A percentile compares a stretch with the other conserved stretches of the same genome.
phyloP scores from a whole-genome alignment of 2,888 invertebrate genomes.

The Synergus itoensis region DNA sequence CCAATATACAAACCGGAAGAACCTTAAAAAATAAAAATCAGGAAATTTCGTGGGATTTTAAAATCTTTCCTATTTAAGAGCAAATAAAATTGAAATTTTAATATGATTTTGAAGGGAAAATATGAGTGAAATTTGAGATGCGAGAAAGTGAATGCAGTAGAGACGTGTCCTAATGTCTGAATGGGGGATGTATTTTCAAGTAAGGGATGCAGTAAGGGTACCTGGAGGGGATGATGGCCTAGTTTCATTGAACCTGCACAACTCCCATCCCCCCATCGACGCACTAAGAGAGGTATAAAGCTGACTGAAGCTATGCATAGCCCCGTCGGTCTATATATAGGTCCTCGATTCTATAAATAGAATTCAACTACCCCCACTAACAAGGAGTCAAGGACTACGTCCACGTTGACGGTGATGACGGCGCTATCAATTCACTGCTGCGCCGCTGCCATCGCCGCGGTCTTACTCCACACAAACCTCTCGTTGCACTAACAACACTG shows the following conservation, averaged over 20 bases:
- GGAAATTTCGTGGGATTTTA: too few relatives aligned
- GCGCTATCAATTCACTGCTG: slow-evolving; percentile 47
- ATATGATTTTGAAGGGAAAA: neutral
- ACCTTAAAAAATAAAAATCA: too few relatives aligned
- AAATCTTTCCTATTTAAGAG: neutral
- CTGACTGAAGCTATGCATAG: slow-evolving; percentile 71
- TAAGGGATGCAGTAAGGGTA: slow-evolving; percentile 56
- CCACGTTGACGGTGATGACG: slow-evolving; percentile 45
- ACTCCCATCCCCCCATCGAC: slow-evolving; percentile 44
- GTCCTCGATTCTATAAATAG: slow-evolving; percentile 76
- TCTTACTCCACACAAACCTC: too few relatives aligned
- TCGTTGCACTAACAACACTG: too few relatives aligned
- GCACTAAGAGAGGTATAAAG: slow-evolving; percentile 48
- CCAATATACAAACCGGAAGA: too few relatives aligned
- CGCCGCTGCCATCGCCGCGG: slow-evolving; percentile 42
- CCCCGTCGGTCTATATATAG: slow-evolving; percentile 74
- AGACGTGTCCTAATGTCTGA: slow-evolving; percentile 46
- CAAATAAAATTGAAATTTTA: neutral
- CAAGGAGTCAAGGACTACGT: slow-evolving; percentile 45
- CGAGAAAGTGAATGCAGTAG: slow-evolving; percentile 1
- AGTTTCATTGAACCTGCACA: slow-evolving; percentile 74
- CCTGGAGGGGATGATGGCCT: slow-evolving; percentile 67
- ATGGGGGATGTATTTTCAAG: slow-evolving; percentile 64
- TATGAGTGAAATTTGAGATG: slow-evolving; percentile 20
- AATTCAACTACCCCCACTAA: slow-evolving; percentile 65